Evolutionary conservation across 2,113 vertebrate species (phyloP).

Genomic region (Hippoglossus stenolepis): DNA sequence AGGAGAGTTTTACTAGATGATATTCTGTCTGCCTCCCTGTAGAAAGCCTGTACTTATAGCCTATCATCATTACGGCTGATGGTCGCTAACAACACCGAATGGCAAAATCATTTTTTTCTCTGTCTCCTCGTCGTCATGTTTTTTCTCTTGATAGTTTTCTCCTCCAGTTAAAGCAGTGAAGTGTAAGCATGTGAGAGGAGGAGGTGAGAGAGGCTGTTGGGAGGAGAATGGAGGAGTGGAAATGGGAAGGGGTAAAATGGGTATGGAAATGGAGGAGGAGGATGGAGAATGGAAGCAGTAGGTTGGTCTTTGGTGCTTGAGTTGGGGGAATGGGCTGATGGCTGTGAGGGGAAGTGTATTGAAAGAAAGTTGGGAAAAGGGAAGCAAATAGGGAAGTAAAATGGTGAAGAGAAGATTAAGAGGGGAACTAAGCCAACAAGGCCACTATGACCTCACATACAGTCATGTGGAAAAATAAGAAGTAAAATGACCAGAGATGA

Average conservation of each 20-base stretch:
- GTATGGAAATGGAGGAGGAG: background rate
- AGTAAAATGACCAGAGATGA: background rate
- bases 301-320: slow-evolving; percentile 32
- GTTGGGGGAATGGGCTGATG: slow-evolving; percentile 5
- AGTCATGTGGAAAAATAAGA: background rate
- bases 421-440: background rate
- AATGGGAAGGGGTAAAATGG: slow-evolving; percentile 9
- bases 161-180: background rate
- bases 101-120: background rate
- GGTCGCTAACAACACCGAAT: slow-evolving; percentile 47
- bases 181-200: slow-evolving; percentile 31
- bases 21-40: background rate
- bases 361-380: background rate
- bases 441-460: background rate
- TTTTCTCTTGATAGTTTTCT: slow-evolving; percentile 23
- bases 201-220: slow-evolving; percentile 22
- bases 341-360: background rate
- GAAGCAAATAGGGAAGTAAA: background rate
- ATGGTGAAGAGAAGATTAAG: background rate
- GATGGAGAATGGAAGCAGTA: background rate
- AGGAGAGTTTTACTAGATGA: too few relatives aligned
- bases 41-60: slow-evolving; percentile 44
- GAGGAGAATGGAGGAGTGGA: slow-evolving; percentile 31
- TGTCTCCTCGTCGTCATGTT: slow-evolving; percentile 15
- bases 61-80: slow-evolving; percentile 51